These are phyloP conservation scores for Siniperca knerii DNA, from an alignment of 2,113 vertebrate species.

Conservation along the genomic window DNA sequence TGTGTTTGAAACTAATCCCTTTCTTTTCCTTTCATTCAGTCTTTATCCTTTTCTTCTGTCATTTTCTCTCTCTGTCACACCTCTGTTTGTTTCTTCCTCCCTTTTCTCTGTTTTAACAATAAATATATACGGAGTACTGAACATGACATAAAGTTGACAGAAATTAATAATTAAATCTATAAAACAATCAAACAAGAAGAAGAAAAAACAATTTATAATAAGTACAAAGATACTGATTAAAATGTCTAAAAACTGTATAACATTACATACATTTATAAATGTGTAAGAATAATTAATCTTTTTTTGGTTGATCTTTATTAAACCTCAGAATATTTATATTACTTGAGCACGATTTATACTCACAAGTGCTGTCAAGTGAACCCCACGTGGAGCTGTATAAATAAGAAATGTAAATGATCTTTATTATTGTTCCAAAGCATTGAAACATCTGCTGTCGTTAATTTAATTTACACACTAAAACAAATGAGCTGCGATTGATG, in stretches of 20 bases:
- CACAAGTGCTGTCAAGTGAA: neutral
- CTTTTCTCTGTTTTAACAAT: neutral
- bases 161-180: neutral
- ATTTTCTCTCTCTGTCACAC: neutral
- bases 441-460: conserved; percentile 20
- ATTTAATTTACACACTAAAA: conserved; percentile 33
- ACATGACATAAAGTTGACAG: too few relatives aligned
- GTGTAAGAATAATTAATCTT: too few relatives aligned
- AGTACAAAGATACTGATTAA: neutral
- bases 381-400: neutral
- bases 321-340: neutral
- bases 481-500: conserved; percentile 33
- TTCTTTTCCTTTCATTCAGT: neutral
- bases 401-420: conserved; percentile 3
- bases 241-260: neutral
- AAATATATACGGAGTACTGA: neutral
- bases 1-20: neutral
- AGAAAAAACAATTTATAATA: neutral
- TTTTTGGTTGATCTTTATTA: neutral
- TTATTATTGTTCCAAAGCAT: conserved; percentile 2
- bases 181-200: neutral
- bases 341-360: neutral
- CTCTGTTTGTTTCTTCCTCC: neutral
- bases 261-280: too few relatives aligned
- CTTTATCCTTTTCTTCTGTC: neutral